Conservation (phyloP, 2,888 invertebrate species). For the Chrysolina oricalcia region DNA sequence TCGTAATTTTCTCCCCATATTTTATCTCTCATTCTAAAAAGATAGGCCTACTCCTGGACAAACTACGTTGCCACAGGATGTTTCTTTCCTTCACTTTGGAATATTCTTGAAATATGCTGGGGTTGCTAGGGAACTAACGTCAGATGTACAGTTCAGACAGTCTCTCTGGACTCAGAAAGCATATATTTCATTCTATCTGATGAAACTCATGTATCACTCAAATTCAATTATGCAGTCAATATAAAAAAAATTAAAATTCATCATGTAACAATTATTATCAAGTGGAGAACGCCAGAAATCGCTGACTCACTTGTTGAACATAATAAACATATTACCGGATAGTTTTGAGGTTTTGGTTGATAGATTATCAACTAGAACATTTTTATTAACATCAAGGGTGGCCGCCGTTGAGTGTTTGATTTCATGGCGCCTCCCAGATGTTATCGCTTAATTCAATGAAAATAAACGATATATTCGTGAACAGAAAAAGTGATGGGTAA, state of each 20-base stretch:
- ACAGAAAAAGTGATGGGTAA: background rate
- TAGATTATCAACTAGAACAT: constrained; percentile 18
- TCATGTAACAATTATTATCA: background rate
- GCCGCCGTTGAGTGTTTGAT: constrained; percentile 16
- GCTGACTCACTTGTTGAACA: constrained; percentile 8
- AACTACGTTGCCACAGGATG: too few relatives aligned
- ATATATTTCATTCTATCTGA: background rate
- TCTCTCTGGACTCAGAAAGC: too few relatives aligned
- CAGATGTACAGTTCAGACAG: too few relatives aligned
- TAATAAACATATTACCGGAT: constrained; percentile 1
- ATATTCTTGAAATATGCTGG: too few relatives aligned
- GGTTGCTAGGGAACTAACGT: too few relatives aligned
- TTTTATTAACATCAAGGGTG: constrained; percentile 28
- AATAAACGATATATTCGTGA: background rate
- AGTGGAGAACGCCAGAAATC: background rate
- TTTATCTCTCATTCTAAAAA: too few relatives aligned
- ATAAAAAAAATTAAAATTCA: constrained; percentile 1
- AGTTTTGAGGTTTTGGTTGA: background rate
- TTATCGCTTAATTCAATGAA: constrained; percentile 28
- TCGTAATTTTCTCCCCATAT: too few relatives aligned
- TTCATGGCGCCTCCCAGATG: constrained; percentile 28
- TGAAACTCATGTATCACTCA: background rate
- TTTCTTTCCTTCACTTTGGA: too few relatives aligned
- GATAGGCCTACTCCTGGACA: too few relatives aligned
- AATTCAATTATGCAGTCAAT: background rate